Evolutionary conservation across 2,797 vertebrate species (phyloP), one percentile per base, ranked within the genome.

Genomic region (Xiphophorus birchmanni): DNA sequence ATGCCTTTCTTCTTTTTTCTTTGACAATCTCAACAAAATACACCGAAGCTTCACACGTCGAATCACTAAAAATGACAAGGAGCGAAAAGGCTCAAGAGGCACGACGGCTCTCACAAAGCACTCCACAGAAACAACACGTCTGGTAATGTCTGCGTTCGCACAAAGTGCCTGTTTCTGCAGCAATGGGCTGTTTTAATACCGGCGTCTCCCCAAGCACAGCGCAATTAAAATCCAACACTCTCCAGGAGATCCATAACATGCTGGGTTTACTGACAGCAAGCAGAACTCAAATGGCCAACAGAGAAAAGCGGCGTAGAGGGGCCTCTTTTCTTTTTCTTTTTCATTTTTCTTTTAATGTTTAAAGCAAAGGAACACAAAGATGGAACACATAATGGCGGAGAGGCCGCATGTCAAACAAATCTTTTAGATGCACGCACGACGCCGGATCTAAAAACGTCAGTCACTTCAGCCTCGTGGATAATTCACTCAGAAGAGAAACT

Each of bases 151-250:
- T 76, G 71, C 82, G 73, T 88, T 87, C 80, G 42, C 29, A 75
- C 77, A 78, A 32, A 79, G 42, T 0, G 7, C 23, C 74, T 84
- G 73, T 78, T 88, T 86, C 86, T 87, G 32, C 44, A 73, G 75
- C 67, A 84, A 87, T 87, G 87, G 76, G 78, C 85, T 73, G 74
- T 89, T 85, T 32, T 84, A 91, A 93, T 86, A 82, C 85, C 83
- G 80, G 80, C 83, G 79, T 86, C 90, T 87, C 86, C 86, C 60
- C 21, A 44, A 85, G 85, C 82, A 84, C 86, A 83, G 83, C 1
- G 80, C 91, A 93, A 92, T 95, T 93, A 92, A 91, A 95, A 93
- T 88, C 76, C 90, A 89, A 89, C 86, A 87, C 88, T 90, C 88
- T 91, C 88, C 79, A 87, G 93, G 90, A 90, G 85, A 32, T 82